A percentile compares a stretch with the other conserved stretches of the same genome.
Conservation (phyloP, 2,113 vertebrate genomes). For the Psittacara wagleri region DNA sequence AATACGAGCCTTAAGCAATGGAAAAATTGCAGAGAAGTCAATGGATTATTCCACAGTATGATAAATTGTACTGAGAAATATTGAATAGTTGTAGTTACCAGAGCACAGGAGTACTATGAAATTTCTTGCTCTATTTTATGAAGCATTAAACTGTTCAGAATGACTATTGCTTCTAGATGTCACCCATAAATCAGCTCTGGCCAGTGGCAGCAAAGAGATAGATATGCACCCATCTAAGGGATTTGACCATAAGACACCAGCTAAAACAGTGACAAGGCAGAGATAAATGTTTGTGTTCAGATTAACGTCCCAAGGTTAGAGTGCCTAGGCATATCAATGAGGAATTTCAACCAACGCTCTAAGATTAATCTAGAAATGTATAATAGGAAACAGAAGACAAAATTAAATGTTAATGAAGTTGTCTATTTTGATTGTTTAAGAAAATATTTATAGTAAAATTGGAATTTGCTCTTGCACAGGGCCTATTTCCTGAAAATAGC, state of each 20-base stretch:
- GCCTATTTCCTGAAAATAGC: not conserved
- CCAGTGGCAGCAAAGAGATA: conserved; percentile 72
- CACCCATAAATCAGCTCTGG: conserved; percentile 64
- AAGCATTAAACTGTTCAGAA: conserved; percentile 67
- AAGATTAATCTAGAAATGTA: conserved; percentile 53
- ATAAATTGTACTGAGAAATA: conserved; percentile 8
- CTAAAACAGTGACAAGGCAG: conserved; percentile 72
- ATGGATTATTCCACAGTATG: not conserved
- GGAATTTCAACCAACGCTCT: conserved; percentile 47
- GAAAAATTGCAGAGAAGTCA: not conserved
- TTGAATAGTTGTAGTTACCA: conserved; percentile 22
- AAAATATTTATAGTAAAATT: conserved; percentile 30
- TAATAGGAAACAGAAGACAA: conserved; percentile 56
- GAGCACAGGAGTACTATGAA: not conserved
- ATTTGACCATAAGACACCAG: conserved; percentile 73
- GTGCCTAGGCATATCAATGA: conserved; percentile 78
- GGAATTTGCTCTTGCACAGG: not conserved
- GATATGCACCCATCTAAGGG: conserved; percentile 62
- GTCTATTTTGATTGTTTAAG: conserved; percentile 71
- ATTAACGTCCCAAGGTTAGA: conserved; percentile 81
- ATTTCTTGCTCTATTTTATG: conserved; percentile 53
- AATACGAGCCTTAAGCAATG: not conserved
- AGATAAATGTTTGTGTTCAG: conserved; percentile 78
- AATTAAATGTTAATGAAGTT: conserved; percentile 74
- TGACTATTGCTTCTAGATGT: conserved; percentile 63